Evolutionary conservation across 2,113 vertebrate genomes (phyloP), one percentile per base, ranked within the genome.

Genomic region (Odontesthes bonariensis): DNA sequence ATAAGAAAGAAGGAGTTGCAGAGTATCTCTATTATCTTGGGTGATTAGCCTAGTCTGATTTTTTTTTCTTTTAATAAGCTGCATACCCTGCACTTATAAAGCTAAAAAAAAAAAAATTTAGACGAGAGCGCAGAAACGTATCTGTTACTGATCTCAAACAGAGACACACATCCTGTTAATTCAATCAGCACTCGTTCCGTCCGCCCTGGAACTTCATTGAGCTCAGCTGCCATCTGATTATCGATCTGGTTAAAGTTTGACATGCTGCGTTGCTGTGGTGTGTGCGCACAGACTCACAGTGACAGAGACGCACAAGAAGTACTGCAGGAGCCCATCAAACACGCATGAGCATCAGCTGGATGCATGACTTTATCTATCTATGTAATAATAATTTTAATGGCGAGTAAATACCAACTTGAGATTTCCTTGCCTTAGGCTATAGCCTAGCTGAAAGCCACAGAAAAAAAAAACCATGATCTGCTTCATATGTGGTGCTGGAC

Each of bases 131-230:
- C 11, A 35, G n/a, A 51, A 20, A 22, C 35, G 7, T 55, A 62
- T 6, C 10, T 62, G 14, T 19, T 46, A 32, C 35, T 69, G 62
- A 65, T 53, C 42, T 46, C 9, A 27, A 2, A 32, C 11, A 33
- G 17, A 59, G 62, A 47, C 20, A 31, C 17, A 19, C 53, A 75
- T 62, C 61, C 65, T 70, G 17, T 58, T 60, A 66, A 81, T 79
- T 77, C 49, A 75, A 68, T 77, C 32, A 73, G 32, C 38, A n/a
- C 32, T 82, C 14, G 5, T 78, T 85, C 60, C 79, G 85, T 87
- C 77, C 62, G 55, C 70, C 73, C 63, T 62, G 79, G 82, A 86
- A 91, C 87, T 87, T 81, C 71, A 74, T 75, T 77, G 67, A 69
- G 72, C 60, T 69, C 61, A 69, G 31, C 16, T 68, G 55, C 40